phyloP scores from a whole-genome alignment of 2,888 invertebrate genomes.

The Iphiclides podalirius region DNA sequence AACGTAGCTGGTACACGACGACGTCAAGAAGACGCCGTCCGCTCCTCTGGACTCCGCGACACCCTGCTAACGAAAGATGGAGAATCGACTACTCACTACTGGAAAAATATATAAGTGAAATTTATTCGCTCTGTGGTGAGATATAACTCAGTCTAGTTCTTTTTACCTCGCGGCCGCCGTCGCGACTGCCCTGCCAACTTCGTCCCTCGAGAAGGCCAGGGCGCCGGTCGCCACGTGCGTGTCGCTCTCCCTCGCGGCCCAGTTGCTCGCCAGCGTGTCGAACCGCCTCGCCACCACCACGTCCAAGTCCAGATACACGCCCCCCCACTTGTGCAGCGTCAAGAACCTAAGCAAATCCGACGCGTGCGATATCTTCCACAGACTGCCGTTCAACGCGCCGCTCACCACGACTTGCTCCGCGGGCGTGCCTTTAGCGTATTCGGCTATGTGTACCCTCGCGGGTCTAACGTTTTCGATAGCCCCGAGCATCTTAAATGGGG shows the following conservation, averaged over 20 bases:
- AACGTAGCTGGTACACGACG: no score
- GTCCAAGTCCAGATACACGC: conserved; percentile 88
- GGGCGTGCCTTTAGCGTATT: conserved; percentile 78
- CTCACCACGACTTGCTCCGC: conserved; percentile 74
- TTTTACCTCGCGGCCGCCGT: conserved; percentile 38
- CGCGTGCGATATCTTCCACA: conserved; percentile 81
- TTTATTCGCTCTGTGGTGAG: no score
- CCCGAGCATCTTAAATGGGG: conserved; percentile 42
- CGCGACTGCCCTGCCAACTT: conserved; percentile 39
- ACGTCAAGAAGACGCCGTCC: no score
- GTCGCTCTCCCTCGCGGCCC: conserved; percentile 81
- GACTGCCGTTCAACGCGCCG: conserved; percentile 69
- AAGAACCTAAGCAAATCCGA: conserved; percentile 83
- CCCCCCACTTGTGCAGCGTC: conserved; percentile 87
- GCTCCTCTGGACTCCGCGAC: no score
- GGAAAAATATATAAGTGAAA: no score
- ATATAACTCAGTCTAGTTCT: no score
- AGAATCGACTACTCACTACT: no score
- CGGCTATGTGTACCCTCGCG: conserved; percentile 66
- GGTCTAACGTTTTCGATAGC: conserved; percentile 74
- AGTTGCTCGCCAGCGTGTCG: conserved; percentile 76
- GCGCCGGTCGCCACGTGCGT: conserved; percentile 83
- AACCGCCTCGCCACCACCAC: conserved; percentile 83
- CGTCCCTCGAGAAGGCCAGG: conserved; percentile 75
- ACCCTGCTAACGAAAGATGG: no score